These are phyloP conservation scores for Thymallus thymallus DNA, from an alignment of 2,113 vertebrate genomes.

Conservation along the genomic window DNA sequence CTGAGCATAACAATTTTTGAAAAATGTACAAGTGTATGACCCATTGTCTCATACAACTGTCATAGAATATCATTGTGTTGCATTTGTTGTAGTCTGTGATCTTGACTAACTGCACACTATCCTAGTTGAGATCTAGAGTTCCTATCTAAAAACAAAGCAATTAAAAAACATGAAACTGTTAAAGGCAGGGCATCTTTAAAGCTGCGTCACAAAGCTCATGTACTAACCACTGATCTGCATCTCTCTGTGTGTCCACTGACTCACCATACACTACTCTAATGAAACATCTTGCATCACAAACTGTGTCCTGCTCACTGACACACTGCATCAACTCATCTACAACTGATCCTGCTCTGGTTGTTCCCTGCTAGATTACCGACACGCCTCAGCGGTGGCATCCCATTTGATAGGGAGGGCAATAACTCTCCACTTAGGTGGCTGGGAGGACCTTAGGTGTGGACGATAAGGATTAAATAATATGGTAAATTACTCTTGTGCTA, in stretches of 20 bases:
- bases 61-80: too few relatives aligned
- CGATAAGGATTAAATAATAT: background rate
- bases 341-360: background rate
- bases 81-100: background rate
- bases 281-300: background rate
- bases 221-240: background rate
- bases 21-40: too few relatives aligned
- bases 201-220: background rate
- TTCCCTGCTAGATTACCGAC: background rate
- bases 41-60: too few relatives aligned
- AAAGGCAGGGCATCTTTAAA: background rate
- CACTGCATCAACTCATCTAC: background rate
- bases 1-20: too few relatives aligned
- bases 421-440: background rate
- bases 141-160: background rate
- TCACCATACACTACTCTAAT: background rate
- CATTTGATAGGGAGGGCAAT: background rate
- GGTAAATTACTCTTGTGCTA: background rate
- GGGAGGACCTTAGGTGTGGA: background rate
- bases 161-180: background rate
- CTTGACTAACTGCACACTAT: background rate
- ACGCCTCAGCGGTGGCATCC: background rate
- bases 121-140: background rate
- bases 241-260: background rate
- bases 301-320: slow-evolving; percentile 1